Conservation (phyloP, 2,113 vertebrate genomes). For the zebrafish (Danio rerio) region DNA sequence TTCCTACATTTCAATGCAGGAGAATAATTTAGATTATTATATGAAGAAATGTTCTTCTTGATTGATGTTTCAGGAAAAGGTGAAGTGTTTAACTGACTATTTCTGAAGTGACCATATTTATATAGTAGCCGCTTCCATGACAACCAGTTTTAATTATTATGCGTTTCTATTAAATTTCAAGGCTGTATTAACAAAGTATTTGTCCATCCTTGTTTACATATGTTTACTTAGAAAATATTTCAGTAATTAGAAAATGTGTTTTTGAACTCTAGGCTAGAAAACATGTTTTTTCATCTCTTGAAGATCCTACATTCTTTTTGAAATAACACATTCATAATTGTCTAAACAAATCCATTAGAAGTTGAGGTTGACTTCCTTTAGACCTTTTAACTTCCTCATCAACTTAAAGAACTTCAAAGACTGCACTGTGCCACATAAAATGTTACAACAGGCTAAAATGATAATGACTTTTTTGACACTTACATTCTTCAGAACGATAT, state of each 20-base stretch:
- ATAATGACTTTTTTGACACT: no score
- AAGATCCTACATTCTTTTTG: neutral
- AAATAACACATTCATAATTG: neutral
- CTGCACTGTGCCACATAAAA: neutral
- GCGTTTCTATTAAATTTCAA: neutral
- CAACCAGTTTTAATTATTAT: neutral
- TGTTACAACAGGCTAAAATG: no score
- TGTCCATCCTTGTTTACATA: neutral
- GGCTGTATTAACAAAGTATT: constrained; percentile 13
- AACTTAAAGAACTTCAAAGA: neutral
- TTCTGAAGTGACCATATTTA: neutral
- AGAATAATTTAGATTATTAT: neutral
- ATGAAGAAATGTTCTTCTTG: neutral
- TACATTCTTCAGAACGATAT: no score
- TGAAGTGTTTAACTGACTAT: neutral
- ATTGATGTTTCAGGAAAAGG: neutral
- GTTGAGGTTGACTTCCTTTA: no score
- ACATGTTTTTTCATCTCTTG: neutral
- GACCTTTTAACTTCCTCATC: neutral
- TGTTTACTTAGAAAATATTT: neutral
- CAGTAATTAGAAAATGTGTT: neutral
- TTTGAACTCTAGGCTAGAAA: neutral
- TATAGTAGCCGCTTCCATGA: constrained; percentile 13
- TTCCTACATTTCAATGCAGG: neutral
- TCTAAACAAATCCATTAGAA: neutral